Percentiles rank a stretch among this genome's conserved stretches.
phyloP scores from a whole-genome alignment of 2,888 invertebrate species.

The Aspidiotus destructor region DNA sequence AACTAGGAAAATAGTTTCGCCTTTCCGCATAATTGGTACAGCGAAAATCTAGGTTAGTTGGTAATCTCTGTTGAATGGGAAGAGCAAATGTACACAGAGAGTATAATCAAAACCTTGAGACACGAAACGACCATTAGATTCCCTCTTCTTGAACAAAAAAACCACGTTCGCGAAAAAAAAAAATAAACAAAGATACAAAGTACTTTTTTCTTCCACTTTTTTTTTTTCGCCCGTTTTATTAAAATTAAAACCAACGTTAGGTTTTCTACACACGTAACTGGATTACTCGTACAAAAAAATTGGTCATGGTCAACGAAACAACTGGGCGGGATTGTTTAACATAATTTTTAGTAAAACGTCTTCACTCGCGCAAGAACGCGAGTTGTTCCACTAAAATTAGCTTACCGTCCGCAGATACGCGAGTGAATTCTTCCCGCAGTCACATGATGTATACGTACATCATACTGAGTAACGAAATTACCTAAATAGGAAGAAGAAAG shows the following conservation, averaged over 20 bases:
- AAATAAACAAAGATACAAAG: background rate
- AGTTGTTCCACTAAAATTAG: no score
- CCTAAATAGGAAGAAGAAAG: no score
- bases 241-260: background rate
- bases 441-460: no score
- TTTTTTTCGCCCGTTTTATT: background rate
- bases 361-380: no score
- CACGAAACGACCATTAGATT: no score
- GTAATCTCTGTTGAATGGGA: background rate
- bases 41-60: background rate
- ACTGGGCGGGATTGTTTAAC: constrained; percentile 23
- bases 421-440: no score
- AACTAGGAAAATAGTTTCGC: constrained; percentile 4
- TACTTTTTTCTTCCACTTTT: background rate
- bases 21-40: background rate
- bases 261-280: background rate
- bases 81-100: no score
- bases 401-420: no score
- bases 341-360: background rate
- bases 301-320: constrained; percentile 27
- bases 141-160: no score
- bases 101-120: no score
- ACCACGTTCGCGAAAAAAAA: no score
- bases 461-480: no score
- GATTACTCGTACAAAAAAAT: constrained; percentile 15